Base-by-base conservation (phyloP, 2,888 invertebrate species). In the Ophioninae sp. region DNA sequence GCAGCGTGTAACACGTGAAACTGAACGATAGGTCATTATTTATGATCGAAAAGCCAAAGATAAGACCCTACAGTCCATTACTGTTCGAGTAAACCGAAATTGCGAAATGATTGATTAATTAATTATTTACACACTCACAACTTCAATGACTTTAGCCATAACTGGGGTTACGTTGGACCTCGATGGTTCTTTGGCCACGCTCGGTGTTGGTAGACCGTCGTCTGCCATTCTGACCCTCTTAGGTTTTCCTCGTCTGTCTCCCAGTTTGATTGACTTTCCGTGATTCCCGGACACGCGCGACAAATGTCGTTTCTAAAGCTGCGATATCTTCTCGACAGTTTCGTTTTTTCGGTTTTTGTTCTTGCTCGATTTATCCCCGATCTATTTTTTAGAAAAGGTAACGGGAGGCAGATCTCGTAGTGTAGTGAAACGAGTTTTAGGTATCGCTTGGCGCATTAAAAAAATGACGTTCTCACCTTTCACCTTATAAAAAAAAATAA, bases 141-240 rank as follows among this genome's bases (percentile, higher is more conserved):
- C 91, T 93, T 96, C 95, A 10, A 94, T 87, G 56, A 94, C 91
- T 91, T 96, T 95, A 8, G 95, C 92, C 0, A 94, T 93, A 67
- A 95, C 91, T 81, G 95, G 95, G 94, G 95, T 44, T 83, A 44
- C 85, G 86, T 73, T 84, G 68, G 10, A 88, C 79, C 44, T 93
- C 90, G 82, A 94, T 83, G 93, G 93, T 56, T 94, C 94, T 91
- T 94, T 95, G 90, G 93, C 93, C 90, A 93, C 93, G 87, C 94
- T 94, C 44, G 92, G 89, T 65, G 90, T 91, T 65, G 93, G 93
- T 88, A 95, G 94, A 91, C 91, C 91, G 85, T 95, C 95, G 87
- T 95, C 95, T 86, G 95, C 95, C 95, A 95, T 95, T 91, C 94
- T 93, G 93, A 94, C 92, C 94, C 94, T 92, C 87, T 90, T 90